These are phyloP conservation scores for Corythoichthys haematopterus DNA, from an alignment of 2,113 vertebrate species.

Conservation along the genomic window DNA sequence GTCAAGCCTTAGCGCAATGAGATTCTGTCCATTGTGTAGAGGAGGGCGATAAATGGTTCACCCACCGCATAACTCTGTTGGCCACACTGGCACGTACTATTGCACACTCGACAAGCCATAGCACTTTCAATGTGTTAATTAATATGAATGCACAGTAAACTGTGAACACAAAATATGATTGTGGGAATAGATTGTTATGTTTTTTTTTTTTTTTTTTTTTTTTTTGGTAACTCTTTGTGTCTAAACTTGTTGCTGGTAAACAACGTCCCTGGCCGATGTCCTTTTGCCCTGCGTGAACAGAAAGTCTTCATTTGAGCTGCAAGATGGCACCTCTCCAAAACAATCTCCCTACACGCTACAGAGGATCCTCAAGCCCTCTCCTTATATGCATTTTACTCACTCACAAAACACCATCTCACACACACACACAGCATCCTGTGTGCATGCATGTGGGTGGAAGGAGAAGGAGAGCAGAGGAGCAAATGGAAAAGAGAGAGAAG, in stretches of 20 bases:
- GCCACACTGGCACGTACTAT: slow-evolving; percentile 38
- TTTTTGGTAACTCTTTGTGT: slow-evolving; percentile 21
- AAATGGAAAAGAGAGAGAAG: slow-evolving; percentile 62
- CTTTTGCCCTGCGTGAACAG: slow-evolving; percentile 48
- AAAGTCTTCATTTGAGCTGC: slow-evolving; percentile 51
- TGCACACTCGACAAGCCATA: slow-evolving; percentile 14
- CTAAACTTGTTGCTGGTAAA: slow-evolving; percentile 50
- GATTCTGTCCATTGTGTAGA: slow-evolving; percentile 60
- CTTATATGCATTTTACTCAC: slow-evolving; percentile 60
- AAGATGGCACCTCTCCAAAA: slow-evolving; percentile 69
- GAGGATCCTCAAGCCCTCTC: slow-evolving; percentile 60
- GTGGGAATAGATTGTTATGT: slow-evolving; percentile 9
- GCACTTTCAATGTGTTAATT: slow-evolving; percentile 27
- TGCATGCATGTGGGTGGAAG: slow-evolving; percentile 68
- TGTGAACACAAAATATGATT: slow-evolving; percentile 8
- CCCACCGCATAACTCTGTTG: slow-evolving; percentile 61
- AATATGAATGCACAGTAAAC: slow-evolving; percentile 19
- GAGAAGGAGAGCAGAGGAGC: slow-evolving; percentile 70
- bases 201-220: neutral
- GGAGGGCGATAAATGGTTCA: slow-evolving; percentile 59
- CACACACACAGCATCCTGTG: slow-evolving; percentile 54
- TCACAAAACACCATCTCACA: slow-evolving; percentile 41
- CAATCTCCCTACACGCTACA: slow-evolving; percentile 56
- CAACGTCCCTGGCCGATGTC: slow-evolving; percentile 39
- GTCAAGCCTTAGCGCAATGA: slow-evolving; percentile 60